Base-by-base conservation (phyloP, 2,888 invertebrate species). In the Pseudeuparius sepicola region DNA sequence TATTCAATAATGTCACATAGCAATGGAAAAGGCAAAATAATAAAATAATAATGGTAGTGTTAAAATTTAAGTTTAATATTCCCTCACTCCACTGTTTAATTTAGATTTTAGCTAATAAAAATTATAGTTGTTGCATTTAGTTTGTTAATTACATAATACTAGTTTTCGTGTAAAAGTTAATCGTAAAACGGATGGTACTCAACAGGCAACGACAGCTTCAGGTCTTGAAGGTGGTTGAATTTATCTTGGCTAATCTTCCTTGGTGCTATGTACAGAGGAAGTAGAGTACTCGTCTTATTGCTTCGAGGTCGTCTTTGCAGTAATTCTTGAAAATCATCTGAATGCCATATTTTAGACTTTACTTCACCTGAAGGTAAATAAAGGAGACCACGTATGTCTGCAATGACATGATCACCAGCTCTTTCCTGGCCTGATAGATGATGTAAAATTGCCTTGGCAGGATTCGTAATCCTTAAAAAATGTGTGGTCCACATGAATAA, bases 361-460 rank as follows among this genome's bases (percentile, higher is more conserved):
- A 20, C n/a, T 20, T 20, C 7, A n/a, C 20, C 20, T 7, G 6
- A 7, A 7, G 20, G 20, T 6, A 20, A n/a, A n/a, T 20, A 20
- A 7, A 7, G 20, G n/a, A 20, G 20, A 7, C n/a, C n/a, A 7
- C 20, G 20, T 7, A 20, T 20, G n/a, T 20, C 20, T n/a, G 20
- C n/a, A 6, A 20, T n/a, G 6, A n/a, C n/a, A n/a, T 6, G 20
- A 20, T 20, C 20, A n/a, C 20, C 20, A 20, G 20, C n/a, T 20
- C 20, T 20, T 20, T 20, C 20, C 20, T 20, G 20, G 20, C n/a
- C 20, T 20, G n/a, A 20, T 20, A 7, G 20, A 20, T 6, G 20
- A n/a, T 20, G n/a, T 6, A n/a, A 7, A 7, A 7, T 6, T 20
- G n/a, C 7, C 20, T 20, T 7, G 6, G 20, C n/a, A n/a, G n/a